Conservation (phyloP, 2,888 invertebrate genomes). For the Beris chalybata region DNA sequence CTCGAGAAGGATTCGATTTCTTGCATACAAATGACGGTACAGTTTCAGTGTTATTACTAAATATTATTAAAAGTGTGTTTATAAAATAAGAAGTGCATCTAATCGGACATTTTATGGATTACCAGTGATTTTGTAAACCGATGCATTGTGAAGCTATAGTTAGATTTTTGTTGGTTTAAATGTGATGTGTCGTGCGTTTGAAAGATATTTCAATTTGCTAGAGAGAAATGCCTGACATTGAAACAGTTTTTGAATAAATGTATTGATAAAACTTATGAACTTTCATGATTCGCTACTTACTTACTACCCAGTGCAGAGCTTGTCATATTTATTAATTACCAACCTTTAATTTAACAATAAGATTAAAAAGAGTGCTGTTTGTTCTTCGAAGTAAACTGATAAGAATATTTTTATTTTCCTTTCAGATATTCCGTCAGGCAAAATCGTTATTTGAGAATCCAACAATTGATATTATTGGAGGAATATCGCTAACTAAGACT, state of each 20-base stretch:
- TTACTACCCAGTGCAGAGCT: too few species aligned
- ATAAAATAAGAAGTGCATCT: neutral
- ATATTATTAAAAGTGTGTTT: conserved; percentile 16
- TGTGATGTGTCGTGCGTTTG: too few species aligned
- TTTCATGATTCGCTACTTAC: too few species aligned
- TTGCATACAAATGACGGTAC: conserved; percentile 64
- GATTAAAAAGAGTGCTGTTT: conserved; percentile 29
- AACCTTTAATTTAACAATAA: conserved; percentile 6
- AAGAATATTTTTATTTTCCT: conserved; percentile 29
- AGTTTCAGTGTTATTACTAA: conserved; percentile 39
- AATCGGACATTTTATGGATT: conserved; percentile 33
- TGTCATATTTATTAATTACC: too few species aligned
- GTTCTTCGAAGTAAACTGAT: neutral
- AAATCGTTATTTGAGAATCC: conserved; percentile 63
- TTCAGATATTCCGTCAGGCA: conserved; percentile 61
- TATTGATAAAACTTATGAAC: too few species aligned
- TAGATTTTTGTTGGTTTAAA: too few species aligned
- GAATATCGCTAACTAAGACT: conserved; percentile 58
- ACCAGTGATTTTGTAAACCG: conserved; percentile 29
- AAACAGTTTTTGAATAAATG: too few species aligned
- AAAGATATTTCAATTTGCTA: too few species aligned
- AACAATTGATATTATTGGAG: conserved; percentile 61
- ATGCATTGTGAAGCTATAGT: too few species aligned
- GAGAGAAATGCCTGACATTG: too few species aligned
- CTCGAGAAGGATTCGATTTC: conserved; percentile 65